These are phyloP conservation scores for Aleiodes testaceus DNA, from an alignment of 2,888 invertebrate species.

Conservation along the genomic window DNA sequence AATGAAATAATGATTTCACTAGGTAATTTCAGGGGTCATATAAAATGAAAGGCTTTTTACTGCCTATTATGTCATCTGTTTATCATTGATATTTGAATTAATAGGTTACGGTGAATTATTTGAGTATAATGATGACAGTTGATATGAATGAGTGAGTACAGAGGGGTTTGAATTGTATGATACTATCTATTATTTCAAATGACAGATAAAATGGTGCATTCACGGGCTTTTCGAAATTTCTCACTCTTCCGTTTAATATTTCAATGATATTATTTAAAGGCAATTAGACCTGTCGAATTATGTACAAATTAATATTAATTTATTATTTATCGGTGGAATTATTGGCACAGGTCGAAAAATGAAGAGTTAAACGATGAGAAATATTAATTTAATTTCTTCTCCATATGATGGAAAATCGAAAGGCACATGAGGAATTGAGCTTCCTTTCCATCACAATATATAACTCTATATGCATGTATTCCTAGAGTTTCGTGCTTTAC, in stretches of 20 bases:
- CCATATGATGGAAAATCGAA: not conserved
- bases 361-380: not conserved
- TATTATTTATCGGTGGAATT: too few relatives aligned
- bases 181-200: constrained; percentile 22
- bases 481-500: constrained; percentile 11
- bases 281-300: too few relatives aligned
- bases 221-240: not conserved
- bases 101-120: constrained; percentile 26
- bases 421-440: constrained; percentile 10
- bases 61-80: not conserved
- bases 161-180: not conserved
- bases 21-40: too few relatives aligned
- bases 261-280: not conserved
- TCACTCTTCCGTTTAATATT: not conserved
- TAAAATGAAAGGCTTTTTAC: too few relatives aligned
- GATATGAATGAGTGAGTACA: constrained; percentile 17
- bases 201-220: not conserved
- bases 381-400: not conserved
- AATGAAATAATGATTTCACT: too few relatives aligned
- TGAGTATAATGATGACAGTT: constrained; percentile 35
- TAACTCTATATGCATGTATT: constrained; percentile 28
- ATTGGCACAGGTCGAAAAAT: too few relatives aligned
- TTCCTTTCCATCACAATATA: constrained; percentile 18
- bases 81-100: constrained; percentile 14
- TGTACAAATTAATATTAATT: too few relatives aligned